These are phyloP conservation scores for Drosophila nr. perissopoda DNA, from an alignment of 2,888 invertebrate genomes.

Conservation along the genomic window DNA sequence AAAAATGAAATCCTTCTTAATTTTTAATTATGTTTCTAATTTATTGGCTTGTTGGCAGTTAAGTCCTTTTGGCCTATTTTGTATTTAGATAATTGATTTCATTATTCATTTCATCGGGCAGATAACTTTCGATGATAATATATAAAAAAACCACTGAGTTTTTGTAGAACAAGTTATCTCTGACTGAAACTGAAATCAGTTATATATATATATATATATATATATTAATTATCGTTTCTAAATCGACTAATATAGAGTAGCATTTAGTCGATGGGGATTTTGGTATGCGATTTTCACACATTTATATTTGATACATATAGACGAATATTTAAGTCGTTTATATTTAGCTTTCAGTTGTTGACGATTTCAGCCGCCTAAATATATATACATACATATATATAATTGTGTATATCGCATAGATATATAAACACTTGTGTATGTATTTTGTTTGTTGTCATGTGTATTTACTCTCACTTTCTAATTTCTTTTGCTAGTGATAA, in stretches of 20 bases:
- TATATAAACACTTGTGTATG: constrained; percentile 3
- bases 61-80: not conserved
- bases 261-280: not conserved
- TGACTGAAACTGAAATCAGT: not conserved
- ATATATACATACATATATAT: constrained; percentile 2
- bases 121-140: not conserved
- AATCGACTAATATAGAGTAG: constrained; percentile 1
- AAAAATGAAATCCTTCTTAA: not conserved
- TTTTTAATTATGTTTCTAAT: not conserved
- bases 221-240: not conserved
- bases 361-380: constrained; percentile 1
- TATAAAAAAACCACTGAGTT: accelerated
- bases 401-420: not conserved
- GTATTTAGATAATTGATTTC: not conserved
- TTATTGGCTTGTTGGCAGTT: not conserved
- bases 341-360: constrained; percentile 51
- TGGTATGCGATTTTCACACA: not conserved
- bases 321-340: constrained; percentile 38
- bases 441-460: constrained; percentile 32
- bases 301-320: constrained; percentile 7
- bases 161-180: not conserved
- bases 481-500: constrained; percentile 48
- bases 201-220: not conserved
- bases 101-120: not conserved
- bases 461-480: constrained; percentile 48